Evolutionary conservation across 2,888 invertebrate species (phyloP), one percentile per base, ranked within the genome.

Genomic region (Cryptops parisi): DNA sequence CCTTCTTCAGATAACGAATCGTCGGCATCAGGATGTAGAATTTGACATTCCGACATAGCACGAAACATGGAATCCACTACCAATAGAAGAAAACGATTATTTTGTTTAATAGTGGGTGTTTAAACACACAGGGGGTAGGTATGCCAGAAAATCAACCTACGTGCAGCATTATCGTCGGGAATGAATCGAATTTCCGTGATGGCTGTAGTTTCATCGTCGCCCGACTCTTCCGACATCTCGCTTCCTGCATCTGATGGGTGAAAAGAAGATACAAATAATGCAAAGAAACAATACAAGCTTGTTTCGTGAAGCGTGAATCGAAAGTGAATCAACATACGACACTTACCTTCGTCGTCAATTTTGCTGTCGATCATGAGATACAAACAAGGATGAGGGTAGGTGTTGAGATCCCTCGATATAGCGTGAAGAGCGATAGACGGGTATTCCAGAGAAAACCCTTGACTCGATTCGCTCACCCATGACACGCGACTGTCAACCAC

Each of bases 361-460:
- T 78, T 74, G 56, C 78, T 78, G 64, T 83, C 82, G 17, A 84
- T 71, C 71, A 85, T 80, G 60, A 86, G 69, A 62, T 81, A 84
- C 2, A 87, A 70, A 60, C 82, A 82, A 33, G 82, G 78, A 2
- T 77, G 72, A 0, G 82, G 80, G 69, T 78, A 78, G 44, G 74
- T 69, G 56, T 70, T 70, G 39, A 73, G 65, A 58, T 85, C 84
- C 59, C 81, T 71, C 48, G 83, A 82, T 21, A 84, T 72, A 0
- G 84, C 87, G 63, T 87, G 86, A 12, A 86, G 72, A 1, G 80
- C 77, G 64, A 87, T 84, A 61, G 77, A 77, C 2, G 77, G 80
- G 65, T 86, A 87, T 60, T 79, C 70, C 53, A 87, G 67, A 0
- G 79, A 78, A 62, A 87, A 80, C 24, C 83, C 82, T 63, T 73